A percentile compares a stretch with the other conserved stretches of the same genome.
Conservation (phyloP, 2,888 invertebrate genomes). For the Branchellion lobata region DNA sequence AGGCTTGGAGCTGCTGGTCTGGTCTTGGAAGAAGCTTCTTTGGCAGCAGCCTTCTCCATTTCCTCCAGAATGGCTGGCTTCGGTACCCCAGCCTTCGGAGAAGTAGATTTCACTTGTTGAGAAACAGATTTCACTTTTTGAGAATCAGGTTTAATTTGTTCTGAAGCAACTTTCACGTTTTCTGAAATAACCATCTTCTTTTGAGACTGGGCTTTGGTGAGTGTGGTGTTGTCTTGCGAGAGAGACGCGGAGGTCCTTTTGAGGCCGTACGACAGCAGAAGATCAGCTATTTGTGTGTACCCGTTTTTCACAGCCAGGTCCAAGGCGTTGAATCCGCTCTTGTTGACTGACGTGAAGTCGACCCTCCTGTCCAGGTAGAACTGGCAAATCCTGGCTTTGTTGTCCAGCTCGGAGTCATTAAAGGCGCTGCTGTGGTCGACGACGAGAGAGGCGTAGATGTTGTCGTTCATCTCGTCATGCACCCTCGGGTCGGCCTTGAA, state of each 20-base stretch:
- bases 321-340: not conserved
- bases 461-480: not conserved
- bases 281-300: slow-evolving; percentile 24
- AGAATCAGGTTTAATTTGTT: not conserved
- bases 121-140: not conserved
- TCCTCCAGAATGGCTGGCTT: too few relatives aligned
- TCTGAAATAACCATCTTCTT: too few relatives aligned
- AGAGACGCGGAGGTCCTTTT: not conserved
- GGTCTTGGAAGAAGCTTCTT: not conserved
- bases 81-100: too few relatives aligned
- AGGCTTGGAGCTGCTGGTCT: not conserved
- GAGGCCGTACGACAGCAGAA: not conserved
- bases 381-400: slow-evolving; percentile 4
- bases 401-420: not conserved
- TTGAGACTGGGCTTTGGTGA: not conserved
- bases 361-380: not conserved
- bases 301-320: slow-evolving; percentile 25
- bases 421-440: not conserved
- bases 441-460: not conserved
- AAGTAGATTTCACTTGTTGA: not conserved
- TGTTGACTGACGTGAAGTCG: slow-evolving; percentile 22
- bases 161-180: not conserved
- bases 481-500: slow-evolving; percentile 20
- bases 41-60: not conserved
- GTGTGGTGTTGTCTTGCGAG: not conserved